These are phyloP conservation scores for Xiphophorus maculatus DNA, from an alignment of 2,113 vertebrate species.

Conservation along the genomic window DNA sequence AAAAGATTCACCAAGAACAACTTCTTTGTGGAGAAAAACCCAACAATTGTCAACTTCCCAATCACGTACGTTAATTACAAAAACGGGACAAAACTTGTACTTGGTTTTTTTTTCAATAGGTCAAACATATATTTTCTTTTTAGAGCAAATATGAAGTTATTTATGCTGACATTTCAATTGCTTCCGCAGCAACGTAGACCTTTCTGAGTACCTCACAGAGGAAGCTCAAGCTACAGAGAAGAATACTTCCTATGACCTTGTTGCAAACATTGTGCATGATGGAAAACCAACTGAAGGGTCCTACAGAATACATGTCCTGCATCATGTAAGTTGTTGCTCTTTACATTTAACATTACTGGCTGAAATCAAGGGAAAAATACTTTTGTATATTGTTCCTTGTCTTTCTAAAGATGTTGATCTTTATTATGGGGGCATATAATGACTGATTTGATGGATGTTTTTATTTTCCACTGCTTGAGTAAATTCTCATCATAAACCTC, in stretches of 20 bases:
- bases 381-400: background rate
- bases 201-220: constrained; percentile 92
- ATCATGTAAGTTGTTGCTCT: constrained; percentile 85
- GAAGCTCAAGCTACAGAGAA: constrained; percentile 88
- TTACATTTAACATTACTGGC: constrained; percentile 19
- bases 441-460: background rate
- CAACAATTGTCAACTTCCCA: constrained; percentile 98
- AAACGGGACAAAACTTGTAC: background rate
- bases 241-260: constrained; percentile 91
- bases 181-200: constrained; percentile 86
- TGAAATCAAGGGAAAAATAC: background rate
- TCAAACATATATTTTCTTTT: background rate
- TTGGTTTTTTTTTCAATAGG: background rate
- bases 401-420: background rate
- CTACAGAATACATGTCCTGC: constrained; percentile 94
- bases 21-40: constrained; percentile 98
- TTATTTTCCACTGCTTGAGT: background rate
- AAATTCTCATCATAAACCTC: too few species aligned
- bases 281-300: constrained; percentile 92
- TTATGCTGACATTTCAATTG: background rate
- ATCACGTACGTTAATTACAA: constrained; percentile 86
- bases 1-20: constrained; percentile 99
- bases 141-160: background rate
- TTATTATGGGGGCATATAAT: background rate
- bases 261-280: constrained; percentile 94